Percentiles rank a stretch among this genome's conserved stretches.
Evolutionary conservation across 2,113 vertebrate species (phyloP).

Genomic region (Kobus ellipsiprymnus): DNA sequence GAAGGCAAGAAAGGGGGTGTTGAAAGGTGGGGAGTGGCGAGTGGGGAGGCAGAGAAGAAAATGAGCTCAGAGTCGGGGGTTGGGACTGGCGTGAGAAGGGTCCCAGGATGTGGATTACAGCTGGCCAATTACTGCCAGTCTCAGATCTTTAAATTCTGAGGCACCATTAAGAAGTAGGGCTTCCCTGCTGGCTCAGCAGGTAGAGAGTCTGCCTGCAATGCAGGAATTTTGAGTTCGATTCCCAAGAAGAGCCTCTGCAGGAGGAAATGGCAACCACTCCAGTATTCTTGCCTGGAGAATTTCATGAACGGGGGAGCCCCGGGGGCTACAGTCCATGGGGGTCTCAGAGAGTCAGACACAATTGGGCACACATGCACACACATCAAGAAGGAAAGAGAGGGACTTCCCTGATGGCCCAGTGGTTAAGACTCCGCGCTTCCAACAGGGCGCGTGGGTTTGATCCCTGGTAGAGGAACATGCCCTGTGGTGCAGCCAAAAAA

Average conservation of each 20-base stretch:
- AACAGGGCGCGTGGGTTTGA: neutral
- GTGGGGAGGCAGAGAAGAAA: neutral
- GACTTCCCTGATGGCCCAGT: neutral
- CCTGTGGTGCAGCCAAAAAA: neutral
- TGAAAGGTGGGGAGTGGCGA: neutral
- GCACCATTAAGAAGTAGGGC: neutral
- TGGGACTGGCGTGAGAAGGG: neutral
- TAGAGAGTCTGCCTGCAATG: neutral
- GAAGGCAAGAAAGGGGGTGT: neutral
- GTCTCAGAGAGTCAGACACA: neutral
- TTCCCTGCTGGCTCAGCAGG: neutral
- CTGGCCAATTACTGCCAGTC: neutral
- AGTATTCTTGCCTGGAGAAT: neutral
- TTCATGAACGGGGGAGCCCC: neutral
- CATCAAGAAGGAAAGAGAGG: neutral
- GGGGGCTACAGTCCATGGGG: neutral
- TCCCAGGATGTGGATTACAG: neutral
- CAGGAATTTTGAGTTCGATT: neutral
- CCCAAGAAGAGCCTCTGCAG: neutral
- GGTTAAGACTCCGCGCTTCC: accelerated
- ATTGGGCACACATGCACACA: neutral
- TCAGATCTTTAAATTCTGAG: neutral
- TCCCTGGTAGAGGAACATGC: neutral
- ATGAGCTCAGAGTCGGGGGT: no score
- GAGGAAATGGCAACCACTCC: neutral